Base-by-base conservation (phyloP, 2,888 invertebrate genomes). In the Syritta pipiens region DNA sequence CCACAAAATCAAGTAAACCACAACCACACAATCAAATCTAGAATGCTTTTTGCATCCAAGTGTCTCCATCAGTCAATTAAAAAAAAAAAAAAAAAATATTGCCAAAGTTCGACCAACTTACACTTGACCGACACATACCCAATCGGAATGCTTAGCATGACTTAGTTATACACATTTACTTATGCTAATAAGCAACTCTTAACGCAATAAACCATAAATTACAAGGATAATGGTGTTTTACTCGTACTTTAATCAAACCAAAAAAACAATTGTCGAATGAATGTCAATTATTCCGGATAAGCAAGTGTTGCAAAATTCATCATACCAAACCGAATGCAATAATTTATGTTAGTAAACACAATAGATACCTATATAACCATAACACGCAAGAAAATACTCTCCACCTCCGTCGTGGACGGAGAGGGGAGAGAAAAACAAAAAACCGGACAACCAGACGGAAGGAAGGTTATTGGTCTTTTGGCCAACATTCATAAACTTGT, bases 381-480 rank as follows among this genome's bases (percentile, higher is more conserved):
- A 32, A 19, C 10, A 59, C 20, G 67, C 46, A 67, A 65, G 26
- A 48, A 67, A 22, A 67, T 46, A 26, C 35, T 44, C 1, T 2
- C 2, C 32, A 44, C 12, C 7, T 1, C 1, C 12, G 28, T 4
- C 9, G 7, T 5, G 2, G 12, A 12, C 24, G 22, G 22, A n/a
- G 6, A 26, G 42, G 14, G 57, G 9, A 5, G 6, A 4, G 19
- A 6, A n/a, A 17, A 24, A 20, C 26, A 35, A 5, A 68, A 68
- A 76, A 76, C 71, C 76, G 69, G 71, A 71, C 57, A 19, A 30
- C 1, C 30, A 53, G 44, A 42, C 60, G 49, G 71, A 63, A 69
- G 71, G 67, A 76, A 76, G 76, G 76, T 71, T 71, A 63, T 76
- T 76, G 63, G 76, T 76, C 76, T 76, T 76, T 76, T 76, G 76